These are phyloP conservation scores for Silurus glanis DNA, from an alignment of 2,113 vertebrate species.

Conservation along the genomic window DNA sequence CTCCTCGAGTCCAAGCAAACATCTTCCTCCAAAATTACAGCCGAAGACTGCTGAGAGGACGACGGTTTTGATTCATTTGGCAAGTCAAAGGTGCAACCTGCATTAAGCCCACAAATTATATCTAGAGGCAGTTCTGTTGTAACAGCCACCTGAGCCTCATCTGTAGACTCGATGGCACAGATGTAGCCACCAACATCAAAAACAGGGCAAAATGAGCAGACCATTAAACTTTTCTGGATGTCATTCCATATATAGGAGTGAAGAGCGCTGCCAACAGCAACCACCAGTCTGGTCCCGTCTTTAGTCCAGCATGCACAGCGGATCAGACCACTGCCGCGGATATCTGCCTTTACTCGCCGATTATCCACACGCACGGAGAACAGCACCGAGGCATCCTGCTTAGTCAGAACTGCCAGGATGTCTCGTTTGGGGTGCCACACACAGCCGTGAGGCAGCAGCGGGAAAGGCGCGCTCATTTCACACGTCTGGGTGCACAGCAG, in stretches of 20 bases:
- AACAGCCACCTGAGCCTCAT: slow-evolving; percentile 79
- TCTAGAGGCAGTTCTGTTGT: slow-evolving; percentile 90
- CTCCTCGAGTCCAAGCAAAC: slow-evolving; percentile 64
- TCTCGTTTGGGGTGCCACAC: slow-evolving; percentile 90
- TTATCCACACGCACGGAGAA: slow-evolving; percentile 79
- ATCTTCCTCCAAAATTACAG: slow-evolving; percentile 65
- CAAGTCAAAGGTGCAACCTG: slow-evolving; percentile 77
- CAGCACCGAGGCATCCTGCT: slow-evolving; percentile 80
- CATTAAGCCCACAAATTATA: slow-evolving; percentile 86
- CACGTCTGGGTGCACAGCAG: slow-evolving; percentile 84
- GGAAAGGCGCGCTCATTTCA: slow-evolving; percentile 83
- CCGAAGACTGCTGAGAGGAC: slow-evolving; percentile 60
- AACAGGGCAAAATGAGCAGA: slow-evolving; percentile 82
- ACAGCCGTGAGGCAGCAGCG: slow-evolving; percentile 88
- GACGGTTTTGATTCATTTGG: slow-evolving; percentile 59
- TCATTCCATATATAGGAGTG: slow-evolving; percentile 91
- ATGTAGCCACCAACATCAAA: slow-evolving; percentile 84
- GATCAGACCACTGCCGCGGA: slow-evolving; percentile 77
- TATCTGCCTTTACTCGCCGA: slow-evolving; percentile 78
- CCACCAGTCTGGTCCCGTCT: slow-evolving; percentile 85
- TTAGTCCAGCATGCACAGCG: slow-evolving; percentile 94
- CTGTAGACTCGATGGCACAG: slow-evolving; percentile 79
- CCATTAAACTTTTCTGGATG: slow-evolving; percentile 78
- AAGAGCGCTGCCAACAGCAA: slow-evolving; percentile 84
- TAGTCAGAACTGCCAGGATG: slow-evolving; percentile 84